Conservation (phyloP, 1,140 invertebrate genomes). For the Archivesica marissinica region DNA sequence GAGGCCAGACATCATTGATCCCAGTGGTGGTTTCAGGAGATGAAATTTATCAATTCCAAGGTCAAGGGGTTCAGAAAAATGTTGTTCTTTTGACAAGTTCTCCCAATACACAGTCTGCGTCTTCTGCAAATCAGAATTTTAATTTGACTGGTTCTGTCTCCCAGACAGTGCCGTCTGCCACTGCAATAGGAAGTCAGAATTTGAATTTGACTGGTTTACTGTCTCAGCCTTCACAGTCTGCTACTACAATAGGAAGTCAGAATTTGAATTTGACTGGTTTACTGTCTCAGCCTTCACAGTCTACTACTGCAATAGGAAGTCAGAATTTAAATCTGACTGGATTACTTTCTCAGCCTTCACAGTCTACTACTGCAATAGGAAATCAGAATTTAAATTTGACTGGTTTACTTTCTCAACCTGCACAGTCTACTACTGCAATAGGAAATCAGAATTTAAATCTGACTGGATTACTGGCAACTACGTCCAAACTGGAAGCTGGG, state of each 20-base stretch:
- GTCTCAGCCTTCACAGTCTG: background rate
- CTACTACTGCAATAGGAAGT: background rate
- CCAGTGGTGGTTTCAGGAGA: constrained; percentile 22
- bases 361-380: background rate
- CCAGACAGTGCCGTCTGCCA: background rate
- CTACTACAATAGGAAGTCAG: background rate
- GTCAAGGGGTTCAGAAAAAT: background rate
- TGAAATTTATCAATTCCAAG: constrained; percentile 31
- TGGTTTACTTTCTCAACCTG: background rate
- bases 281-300: background rate
- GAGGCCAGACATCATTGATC: constrained; percentile 1
- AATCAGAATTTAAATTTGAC: background rate
- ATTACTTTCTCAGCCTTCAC: background rate
- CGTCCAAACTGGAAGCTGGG: background rate
- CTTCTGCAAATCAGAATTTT: no score
- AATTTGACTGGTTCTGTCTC: no score
- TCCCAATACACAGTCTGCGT: background rate
- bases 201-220: background rate
- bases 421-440: background rate
- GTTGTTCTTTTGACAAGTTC: background rate
- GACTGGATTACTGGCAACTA: background rate
- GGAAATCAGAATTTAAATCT: background rate
- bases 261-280: background rate
- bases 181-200: background rate
- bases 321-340: background rate